Evolutionary conservation across 1,140 invertebrate species (phyloP).

Genomic region (Wasmannia auropunctata): DNA sequence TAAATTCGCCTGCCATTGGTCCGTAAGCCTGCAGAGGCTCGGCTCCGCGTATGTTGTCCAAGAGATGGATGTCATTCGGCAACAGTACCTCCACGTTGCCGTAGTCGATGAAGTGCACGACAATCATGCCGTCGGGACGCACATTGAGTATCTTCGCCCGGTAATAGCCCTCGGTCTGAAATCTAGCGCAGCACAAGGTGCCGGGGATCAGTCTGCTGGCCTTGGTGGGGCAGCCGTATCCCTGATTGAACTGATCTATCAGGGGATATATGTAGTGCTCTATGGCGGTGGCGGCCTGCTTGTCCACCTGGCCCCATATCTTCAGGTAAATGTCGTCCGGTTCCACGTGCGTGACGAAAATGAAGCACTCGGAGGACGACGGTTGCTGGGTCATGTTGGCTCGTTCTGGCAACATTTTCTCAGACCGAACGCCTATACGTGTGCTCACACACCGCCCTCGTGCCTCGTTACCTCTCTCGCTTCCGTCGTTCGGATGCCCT

Average conservation of each 20-base stretch:
- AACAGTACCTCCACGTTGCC: constrained; percentile 88
- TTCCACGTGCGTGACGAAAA: constrained; percentile 89
- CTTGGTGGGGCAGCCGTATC: constrained; percentile 77
- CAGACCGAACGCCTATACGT: not conserved
- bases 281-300: constrained; percentile 85
- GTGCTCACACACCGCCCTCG: too few relatives aligned
- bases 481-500: not conserved
- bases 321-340: constrained; percentile 88
- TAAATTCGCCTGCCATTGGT: constrained; percentile 87
- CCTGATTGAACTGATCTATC: constrained; percentile 82
- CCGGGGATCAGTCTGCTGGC: constrained; percentile 82
- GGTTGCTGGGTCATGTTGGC: constrained; percentile 19
- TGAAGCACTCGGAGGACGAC: not conserved
- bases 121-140: constrained; percentile 83
- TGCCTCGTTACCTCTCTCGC: not conserved
- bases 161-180: constrained; percentile 88
- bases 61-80: constrained; percentile 85
- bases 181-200: constrained; percentile 88
- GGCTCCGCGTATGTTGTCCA: constrained; percentile 85
- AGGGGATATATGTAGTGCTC: constrained; percentile 85
- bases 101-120: constrained; percentile 90
- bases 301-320: constrained; percentile 89
- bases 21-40: constrained; percentile 83
- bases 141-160: constrained; percentile 86
- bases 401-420: not conserved